These are phyloP conservation scores for Eupithecia centaureata DNA, from an alignment of 2,888 invertebrate genomes.

Conservation along the genomic window DNA sequence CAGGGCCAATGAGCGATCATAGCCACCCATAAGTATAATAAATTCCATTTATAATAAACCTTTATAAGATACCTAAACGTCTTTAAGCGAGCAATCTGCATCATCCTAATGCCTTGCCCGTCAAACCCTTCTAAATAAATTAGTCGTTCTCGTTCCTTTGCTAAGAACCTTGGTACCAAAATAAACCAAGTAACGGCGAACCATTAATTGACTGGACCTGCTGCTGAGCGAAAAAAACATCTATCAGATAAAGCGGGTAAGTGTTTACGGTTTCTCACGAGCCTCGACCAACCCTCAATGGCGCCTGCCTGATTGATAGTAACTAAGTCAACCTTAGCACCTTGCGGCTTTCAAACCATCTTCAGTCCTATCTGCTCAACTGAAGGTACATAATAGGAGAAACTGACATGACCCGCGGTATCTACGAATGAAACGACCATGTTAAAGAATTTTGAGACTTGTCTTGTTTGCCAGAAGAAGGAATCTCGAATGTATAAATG, in stretches of 20 bases:
- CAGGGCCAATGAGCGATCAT: constrained; percentile 42
- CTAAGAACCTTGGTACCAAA: constrained; percentile 72
- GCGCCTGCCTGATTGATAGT: constrained; percentile 83
- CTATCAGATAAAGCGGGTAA: constrained; percentile 82
- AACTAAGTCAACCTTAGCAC: constrained; percentile 74
- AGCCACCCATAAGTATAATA: constrained; percentile 46
- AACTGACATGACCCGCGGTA: not conserved
- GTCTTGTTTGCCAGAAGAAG: constrained; percentile 38
- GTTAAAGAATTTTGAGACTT: constrained; percentile 44
- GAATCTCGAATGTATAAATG: constrained; percentile 37
- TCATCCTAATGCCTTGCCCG: constrained; percentile 70
- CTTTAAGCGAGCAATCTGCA: constrained; percentile 59
- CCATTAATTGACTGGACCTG: constrained; percentile 83
- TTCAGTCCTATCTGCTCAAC: constrained; percentile 45
- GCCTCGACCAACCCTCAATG: constrained; percentile 81
- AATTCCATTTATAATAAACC: constrained; percentile 56
- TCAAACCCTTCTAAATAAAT: constrained; percentile 78
- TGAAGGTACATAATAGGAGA: constrained; percentile 46
- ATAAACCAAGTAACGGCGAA: constrained; percentile 80
- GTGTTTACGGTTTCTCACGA: constrained; percentile 84
- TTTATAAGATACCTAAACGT: constrained; percentile 59
- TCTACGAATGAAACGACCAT: constrained; percentile 14
- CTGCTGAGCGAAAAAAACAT: constrained; percentile 77
- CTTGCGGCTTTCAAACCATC: constrained; percentile 49
- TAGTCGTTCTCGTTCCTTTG: constrained; percentile 68